Percentiles rank a stretch among this genome's conserved stretches.
These are phyloP conservation scores for Drosophila lowei DNA, from an alignment of 1,140 invertebrate genomes.

Conservation along the genomic window DNA sequence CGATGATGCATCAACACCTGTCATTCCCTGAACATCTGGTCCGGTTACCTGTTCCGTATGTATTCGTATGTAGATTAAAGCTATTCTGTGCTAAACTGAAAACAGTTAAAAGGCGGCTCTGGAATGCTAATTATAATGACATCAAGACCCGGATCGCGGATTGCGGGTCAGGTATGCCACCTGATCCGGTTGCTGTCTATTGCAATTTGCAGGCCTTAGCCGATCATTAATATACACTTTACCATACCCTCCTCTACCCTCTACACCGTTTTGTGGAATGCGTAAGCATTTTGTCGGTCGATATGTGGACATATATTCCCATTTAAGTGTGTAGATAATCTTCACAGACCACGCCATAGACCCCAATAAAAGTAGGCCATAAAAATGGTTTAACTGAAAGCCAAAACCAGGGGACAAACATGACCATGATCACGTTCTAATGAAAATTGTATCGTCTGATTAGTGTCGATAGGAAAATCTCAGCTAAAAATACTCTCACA, in stretches of 20 bases:
- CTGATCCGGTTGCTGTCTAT: slow-evolving; percentile 9
- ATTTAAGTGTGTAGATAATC: slow-evolving; percentile 10
- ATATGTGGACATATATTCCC: not conserved
- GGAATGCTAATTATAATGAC: slow-evolving; percentile 32
- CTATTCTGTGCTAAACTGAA: too few relatives aligned
- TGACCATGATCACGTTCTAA: not conserved
- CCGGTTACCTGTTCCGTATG: not conserved
- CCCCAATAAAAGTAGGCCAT: slow-evolving; percentile 36
- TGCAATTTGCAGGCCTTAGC: not conserved
- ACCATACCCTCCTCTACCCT: not conserved
- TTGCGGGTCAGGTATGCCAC: not conserved
- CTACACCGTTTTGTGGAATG: not conserved
- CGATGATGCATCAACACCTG: too few relatives aligned
- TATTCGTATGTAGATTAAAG: slow-evolving; percentile 26
- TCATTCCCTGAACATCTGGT: slow-evolving; percentile 1
- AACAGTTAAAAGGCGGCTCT: slow-evolving; percentile 8
- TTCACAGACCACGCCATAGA: slow-evolving; percentile 24
- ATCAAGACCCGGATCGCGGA: slow-evolving; percentile 33
- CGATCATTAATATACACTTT: slow-evolving; percentile 2
- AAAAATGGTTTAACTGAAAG: slow-evolving; percentile 23
- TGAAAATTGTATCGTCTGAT: not conserved
- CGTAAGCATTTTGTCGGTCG: not conserved
- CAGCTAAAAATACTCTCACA: slow-evolving; percentile 37
- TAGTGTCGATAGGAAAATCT: slow-evolving; percentile 42
- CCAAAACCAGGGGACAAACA: slow-evolving; percentile 6